Conservation (phyloP, 1,140 invertebrate species). For the Lamellibrachia luymesi region DNA sequence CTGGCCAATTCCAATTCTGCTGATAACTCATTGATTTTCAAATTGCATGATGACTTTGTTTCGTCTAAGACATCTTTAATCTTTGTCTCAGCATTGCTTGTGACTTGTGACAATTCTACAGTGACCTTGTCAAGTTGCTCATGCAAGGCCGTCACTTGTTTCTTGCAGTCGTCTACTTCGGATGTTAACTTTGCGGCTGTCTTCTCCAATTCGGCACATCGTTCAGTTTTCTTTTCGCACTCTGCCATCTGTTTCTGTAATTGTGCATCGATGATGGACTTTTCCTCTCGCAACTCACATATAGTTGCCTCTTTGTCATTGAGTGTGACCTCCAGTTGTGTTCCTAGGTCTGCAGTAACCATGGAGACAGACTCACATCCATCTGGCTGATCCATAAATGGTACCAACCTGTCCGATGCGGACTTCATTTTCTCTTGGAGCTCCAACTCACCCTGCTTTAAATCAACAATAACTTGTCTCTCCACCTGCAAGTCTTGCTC, state of each 20-base stretch:
- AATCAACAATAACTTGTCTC: constrained; percentile 27
- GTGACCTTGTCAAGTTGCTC: background rate
- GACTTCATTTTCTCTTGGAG: background rate
- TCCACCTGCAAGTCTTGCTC: constrained; percentile 19
- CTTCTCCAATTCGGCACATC: background rate
- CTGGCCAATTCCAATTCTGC: background rate
- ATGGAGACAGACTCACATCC: background rate
- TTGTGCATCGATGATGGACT: background rate
- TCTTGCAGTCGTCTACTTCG: background rate
- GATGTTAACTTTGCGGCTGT: background rate
- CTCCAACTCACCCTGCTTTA: background rate
- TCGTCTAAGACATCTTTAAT: background rate
- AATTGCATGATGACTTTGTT: background rate
- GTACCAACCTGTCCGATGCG: background rate
- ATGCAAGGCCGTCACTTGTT: background rate
- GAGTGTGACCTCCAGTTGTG: background rate
- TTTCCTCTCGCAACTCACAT: background rate
- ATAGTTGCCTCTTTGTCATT: background rate
- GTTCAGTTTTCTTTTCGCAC: background rate
- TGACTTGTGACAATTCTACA: background rate
- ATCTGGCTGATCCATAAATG: background rate
- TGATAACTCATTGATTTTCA: background rate
- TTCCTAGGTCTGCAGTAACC: background rate
- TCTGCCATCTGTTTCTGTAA: background rate
- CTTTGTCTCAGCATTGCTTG: background rate